Base-by-base conservation (phyloP, 2,888 invertebrate genomes). In the Spialia ferax region DNA sequence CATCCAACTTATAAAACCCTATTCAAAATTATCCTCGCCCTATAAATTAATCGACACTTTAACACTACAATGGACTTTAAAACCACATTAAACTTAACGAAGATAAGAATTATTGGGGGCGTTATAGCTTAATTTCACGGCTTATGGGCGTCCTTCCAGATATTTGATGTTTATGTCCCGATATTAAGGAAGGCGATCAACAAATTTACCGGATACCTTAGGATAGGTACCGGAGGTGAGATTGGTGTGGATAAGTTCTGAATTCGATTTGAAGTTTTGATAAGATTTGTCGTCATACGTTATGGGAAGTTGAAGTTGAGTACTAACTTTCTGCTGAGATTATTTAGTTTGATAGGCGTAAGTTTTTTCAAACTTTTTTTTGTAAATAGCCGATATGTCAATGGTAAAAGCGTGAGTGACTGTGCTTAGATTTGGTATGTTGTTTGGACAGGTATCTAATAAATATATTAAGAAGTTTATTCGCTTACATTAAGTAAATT, bases 101-200 rank as follows among this genome's bases (percentile, higher is more conserved):
- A 70, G 75, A 76, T 78, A 79, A 78, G 80, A 81, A 81, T 80
- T 79, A 79, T 73, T 71, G 70, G 70, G 71, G 75, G 66, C 71
- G 74, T 74, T 74, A 77, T 73, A 70, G 80, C 82, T 85, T 85
- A 83, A 90, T 90, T 89, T 88, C 87, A 86, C 84, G 87, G 84
- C 80, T 80, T 84, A 83, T 81, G 79, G 83, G 76, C 79, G 77
- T 74, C 81, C 81, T 80, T 84, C 81, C 74, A 80, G 85, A 87
- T 88, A 87, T 89, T 89, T 87, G 83, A 89, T 87, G 90, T 88
- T 90, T 87, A 89, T 87, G 80, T 70, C 73, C 69, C 71, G 73
- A 73, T 77, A 79, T 86, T 87, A 88, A 74, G 76, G 76, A 78
- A 80, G 81, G 86, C 81, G 85, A 85, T 86, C 89, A 89, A 89